These are phyloP conservation scores for Heliconius hewitsoni DNA, from an alignment of 1,140 invertebrate species.

Conservation along the genomic window DNA sequence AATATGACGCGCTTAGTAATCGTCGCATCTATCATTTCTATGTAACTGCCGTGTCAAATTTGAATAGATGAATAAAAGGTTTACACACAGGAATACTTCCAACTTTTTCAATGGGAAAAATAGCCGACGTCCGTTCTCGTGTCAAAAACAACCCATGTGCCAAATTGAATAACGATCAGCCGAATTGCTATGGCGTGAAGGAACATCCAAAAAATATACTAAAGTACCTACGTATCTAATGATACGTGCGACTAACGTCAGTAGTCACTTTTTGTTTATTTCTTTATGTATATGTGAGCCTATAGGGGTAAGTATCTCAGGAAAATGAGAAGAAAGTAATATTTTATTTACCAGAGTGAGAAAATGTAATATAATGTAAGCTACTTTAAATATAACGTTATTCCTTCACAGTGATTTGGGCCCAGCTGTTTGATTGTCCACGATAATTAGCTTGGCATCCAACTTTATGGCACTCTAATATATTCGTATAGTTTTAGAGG, in stretches of 20 bases:
- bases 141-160: constrained; percentile 4
- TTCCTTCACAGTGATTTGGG: no score
- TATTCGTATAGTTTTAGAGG: no score
- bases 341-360: no score
- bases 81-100: neutral
- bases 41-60: no score
- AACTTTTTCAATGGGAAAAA: constrained; percentile 2
- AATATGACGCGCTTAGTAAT: neutral
- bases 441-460: no score
- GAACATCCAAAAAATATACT: neutral
- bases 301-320: neutral
- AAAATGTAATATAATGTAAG: no score
- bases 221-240: neutral
- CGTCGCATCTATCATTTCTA: neutral
- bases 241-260: neutral
- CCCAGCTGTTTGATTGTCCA: no score
- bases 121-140: neutral
- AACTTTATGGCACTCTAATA: no score
- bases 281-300: neutral
- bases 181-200: neutral
- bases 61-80: no score
- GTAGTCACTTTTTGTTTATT: neutral
- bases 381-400: no score
- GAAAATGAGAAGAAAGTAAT: neutral
- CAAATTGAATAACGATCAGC: constrained; percentile 9